phyloP scores from a whole-genome alignment of 2,888 invertebrate species.

The Drosophila macrospina region DNA sequence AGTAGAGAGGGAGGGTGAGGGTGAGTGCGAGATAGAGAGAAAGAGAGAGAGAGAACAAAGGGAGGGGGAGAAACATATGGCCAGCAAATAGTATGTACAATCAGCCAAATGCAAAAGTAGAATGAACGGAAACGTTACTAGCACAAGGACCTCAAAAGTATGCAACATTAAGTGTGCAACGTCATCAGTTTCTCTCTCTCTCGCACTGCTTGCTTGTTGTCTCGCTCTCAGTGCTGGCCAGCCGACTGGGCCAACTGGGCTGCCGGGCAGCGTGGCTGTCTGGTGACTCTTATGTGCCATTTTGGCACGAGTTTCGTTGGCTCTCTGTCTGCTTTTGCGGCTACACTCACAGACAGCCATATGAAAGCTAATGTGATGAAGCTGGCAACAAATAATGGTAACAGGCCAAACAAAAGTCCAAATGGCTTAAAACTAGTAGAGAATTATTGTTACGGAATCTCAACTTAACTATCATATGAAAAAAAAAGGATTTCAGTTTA shows the following conservation, averaged over 20 bases:
- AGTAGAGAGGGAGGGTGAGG: background rate
- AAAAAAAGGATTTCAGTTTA: background rate
- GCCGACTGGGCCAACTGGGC: constrained; percentile 1
- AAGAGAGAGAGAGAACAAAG: background rate
- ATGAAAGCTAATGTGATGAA: background rate
- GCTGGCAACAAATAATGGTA: background rate
- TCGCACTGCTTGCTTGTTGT: background rate
- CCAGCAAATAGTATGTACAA: constrained; percentile 17
- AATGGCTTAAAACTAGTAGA: background rate
- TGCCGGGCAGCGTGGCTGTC: constrained; percentile 19
- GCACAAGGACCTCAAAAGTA: constrained; percentile 80
- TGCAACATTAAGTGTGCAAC: constrained; percentile 75
- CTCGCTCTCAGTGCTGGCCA: constrained; percentile 2
- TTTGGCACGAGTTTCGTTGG: constrained; percentile 58
- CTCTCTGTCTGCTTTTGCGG: constrained; percentile 42
- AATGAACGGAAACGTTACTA: constrained; percentile 78
- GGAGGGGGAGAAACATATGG: constrained; percentile 3
- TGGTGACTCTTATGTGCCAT: constrained; percentile 66
- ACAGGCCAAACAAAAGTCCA: background rate
- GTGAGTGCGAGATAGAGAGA: background rate
- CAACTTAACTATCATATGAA: background rate
- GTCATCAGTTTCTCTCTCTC: constrained; percentile 36
- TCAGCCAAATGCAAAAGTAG: constrained; percentile 55
- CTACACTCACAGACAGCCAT: background rate
- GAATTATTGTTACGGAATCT: background rate